Base-by-base conservation (phyloP, 2,888 invertebrate genomes). In the Dasysyrphus albostriatus region DNA sequence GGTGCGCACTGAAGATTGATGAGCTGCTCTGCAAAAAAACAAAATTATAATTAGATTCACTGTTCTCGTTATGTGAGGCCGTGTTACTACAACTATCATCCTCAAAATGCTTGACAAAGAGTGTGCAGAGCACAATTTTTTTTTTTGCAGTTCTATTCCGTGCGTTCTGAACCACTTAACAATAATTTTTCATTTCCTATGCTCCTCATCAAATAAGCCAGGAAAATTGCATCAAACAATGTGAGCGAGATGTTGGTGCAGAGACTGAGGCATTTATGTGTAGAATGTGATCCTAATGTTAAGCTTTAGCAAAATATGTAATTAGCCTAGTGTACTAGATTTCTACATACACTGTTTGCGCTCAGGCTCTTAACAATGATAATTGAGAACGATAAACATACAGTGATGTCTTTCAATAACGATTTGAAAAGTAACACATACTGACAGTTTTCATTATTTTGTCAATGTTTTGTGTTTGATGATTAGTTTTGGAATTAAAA, bases 121-220 rank as follows among this genome's bases (percentile, higher is more conserved):
- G 67, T 42, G 51, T 16, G 29, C 8, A 24, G 65, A 72, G 70
- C 32, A 49, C 4, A 39, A n/a, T n/a, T n/a, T 37, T 37, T 67
- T 72, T 54, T 61, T 54, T 70, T 77, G 7, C 49, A 70, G 32
- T 44, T 47, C 47, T 47, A 47, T 65, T 44, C 42, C 8, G 32
- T 74, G 9, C 39, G 63, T 76, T 84, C 75, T 80, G 80, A 80
- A 75, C 84, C 80, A 80, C 80, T 84, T 84, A 84, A 65, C 80
- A 80, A 80, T 80, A 80, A 80, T 84, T 84, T 80, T 73, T 56
- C 49, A 80, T 76, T 84, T 84, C 80, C 84, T 84, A 76, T 75
- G 34, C 61, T 44, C 32, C 16, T 74, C 63, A 58, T 75, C 51
- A 44, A 79, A 83, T 83, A 63, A 75, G 63, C 70, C 9, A 42